These are phyloP conservation scores for Drosophila pseudotakahashii DNA, from an alignment of 2,888 invertebrate species.

Conservation along the genomic window DNA sequence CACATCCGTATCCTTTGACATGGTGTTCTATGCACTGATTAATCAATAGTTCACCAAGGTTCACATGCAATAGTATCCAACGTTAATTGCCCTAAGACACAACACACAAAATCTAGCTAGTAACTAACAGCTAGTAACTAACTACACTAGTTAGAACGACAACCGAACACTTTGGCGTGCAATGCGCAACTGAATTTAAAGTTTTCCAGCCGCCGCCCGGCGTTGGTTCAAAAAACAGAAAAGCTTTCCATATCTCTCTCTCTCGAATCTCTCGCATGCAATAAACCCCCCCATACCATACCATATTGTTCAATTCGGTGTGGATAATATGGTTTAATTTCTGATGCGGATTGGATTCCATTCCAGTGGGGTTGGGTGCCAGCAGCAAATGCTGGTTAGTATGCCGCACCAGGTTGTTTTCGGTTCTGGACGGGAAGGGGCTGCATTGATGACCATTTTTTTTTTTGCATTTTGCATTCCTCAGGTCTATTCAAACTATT, in stretches of 20 bases:
- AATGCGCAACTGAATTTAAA: conserved; percentile 75
- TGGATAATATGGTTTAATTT: conserved; percentile 33
- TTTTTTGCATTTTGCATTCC: conserved; percentile 56
- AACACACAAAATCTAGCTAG: conserved; percentile 3
- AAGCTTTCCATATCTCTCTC: conserved; percentile 28
- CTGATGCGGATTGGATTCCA: conserved; percentile 31
- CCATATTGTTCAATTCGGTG: conserved; percentile 1
- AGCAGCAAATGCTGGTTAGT: conserved; percentile 48
- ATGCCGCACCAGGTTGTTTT: conserved; percentile 49
- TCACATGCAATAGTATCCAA: conserved; percentile 21
- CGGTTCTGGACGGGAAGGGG: conserved; percentile 8
- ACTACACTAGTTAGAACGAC: conserved; percentile 21
- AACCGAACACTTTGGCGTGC: conserved; percentile 72
- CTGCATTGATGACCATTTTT: background rate
- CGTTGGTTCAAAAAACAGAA: conserved; percentile 6
- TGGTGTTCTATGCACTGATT: conserved; percentile 36
- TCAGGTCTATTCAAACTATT: conserved; percentile 43
- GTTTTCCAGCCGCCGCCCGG: conserved; percentile 46
- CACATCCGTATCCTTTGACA: conserved; percentile 68
- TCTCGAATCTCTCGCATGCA: conserved; percentile 55
- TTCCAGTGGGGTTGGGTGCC: conserved; percentile 17
- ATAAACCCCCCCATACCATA: conserved; percentile 1
- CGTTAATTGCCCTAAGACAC: conserved; percentile 26
- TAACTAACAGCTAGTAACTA: background rate
- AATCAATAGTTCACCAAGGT: conserved; percentile 48